Evolutionary conservation across 2,888 invertebrate species (phyloP), one percentile per base, ranked within the genome.

Genomic region (Myopa testacea): DNA sequence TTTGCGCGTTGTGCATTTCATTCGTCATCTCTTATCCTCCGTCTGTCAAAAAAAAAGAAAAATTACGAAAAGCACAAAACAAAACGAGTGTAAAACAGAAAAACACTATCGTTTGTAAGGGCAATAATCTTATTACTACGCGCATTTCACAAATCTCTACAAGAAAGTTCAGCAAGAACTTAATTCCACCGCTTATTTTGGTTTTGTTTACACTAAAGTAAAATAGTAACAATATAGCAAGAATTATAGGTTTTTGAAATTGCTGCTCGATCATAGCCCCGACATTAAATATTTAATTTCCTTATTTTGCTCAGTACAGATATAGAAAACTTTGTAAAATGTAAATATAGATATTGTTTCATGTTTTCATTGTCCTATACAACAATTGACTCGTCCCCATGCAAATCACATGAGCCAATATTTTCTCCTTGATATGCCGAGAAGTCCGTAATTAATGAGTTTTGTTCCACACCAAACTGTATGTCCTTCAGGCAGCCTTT

Each of bases 401-500:
- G 89, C 81, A 90, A 83, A 87, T 90, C 91, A 89, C 92, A 92
- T 82, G 90, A 90, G 83, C 90, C 91, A 84, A 93, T 89, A 85
- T 92, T 92, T 86, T 91, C 91, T 79, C 92, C 92, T 82, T 91
- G 90, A 83, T 91, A 92, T 55, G 89, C 84, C 62, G 91, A 91
- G 87, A 93, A 93, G 87, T 93, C 92, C 78, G 87, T 87, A 74
- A 89, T 89, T 81, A 88, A 82, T 71, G 88, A 83, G 80, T 84
- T 86, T 77, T 87, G 86, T 81, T 89, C 89, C 70, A 86, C 85
- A 37, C 88, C 89, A 79, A 90, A 92, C 70, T 91, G 90, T 84
- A 92, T 91, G 81, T 91, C 90, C 85, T 92, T 92, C 80, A 92
- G 90, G 84, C 92, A 93, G 78, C 92, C 92, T 85, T 91, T 91